Percentiles rank a stretch among this genome's conserved stretches.
phyloP scores from a whole-genome alignment of 2,888 invertebrate species.

The Lasioglossum leucozonium region DNA sequence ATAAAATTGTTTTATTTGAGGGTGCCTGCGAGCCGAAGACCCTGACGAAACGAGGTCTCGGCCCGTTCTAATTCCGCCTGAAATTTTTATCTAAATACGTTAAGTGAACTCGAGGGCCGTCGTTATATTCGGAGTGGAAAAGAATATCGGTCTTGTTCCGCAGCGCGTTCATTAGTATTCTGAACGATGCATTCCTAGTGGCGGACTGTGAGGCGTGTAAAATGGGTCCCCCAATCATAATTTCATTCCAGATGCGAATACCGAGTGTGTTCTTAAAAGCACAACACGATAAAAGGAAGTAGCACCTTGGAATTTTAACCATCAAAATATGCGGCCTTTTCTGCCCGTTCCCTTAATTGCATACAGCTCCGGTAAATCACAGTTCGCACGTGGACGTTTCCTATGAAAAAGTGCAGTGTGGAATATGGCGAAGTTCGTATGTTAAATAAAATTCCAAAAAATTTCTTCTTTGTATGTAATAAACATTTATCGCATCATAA shows the following conservation, averaged over 20 bases:
- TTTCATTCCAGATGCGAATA: conserved; percentile 59
- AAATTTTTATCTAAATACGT: conserved; percentile 53
- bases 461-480: too few relatives aligned
- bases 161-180: conserved; percentile 68
- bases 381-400: background rate
- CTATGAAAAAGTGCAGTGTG: background rate
- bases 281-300: conserved; percentile 12
- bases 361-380: conserved; percentile 16
- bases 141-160: conserved; percentile 71
- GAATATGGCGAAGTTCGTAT: background rate
- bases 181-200: conserved; percentile 59
- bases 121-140: conserved; percentile 55
- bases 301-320: conserved; percentile 18
- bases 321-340: conserved; percentile 7
- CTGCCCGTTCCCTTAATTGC: conserved; percentile 27
- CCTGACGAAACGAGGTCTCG: conserved; percentile 31
- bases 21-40: background rate
- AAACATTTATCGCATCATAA: too few relatives aligned
- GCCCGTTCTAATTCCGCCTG: conserved; percentile 53
- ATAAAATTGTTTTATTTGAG: background rate
- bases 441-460: background rate
- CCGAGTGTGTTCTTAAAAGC: conserved; percentile 54
- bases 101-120: conserved; percentile 45
- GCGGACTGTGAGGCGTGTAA: conserved; percentile 51
- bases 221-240: conserved; percentile 60